phyloP scores from a whole-genome alignment of 53 echinoderm and acorn worm genomes.

The Crossaster papposus region DNA sequence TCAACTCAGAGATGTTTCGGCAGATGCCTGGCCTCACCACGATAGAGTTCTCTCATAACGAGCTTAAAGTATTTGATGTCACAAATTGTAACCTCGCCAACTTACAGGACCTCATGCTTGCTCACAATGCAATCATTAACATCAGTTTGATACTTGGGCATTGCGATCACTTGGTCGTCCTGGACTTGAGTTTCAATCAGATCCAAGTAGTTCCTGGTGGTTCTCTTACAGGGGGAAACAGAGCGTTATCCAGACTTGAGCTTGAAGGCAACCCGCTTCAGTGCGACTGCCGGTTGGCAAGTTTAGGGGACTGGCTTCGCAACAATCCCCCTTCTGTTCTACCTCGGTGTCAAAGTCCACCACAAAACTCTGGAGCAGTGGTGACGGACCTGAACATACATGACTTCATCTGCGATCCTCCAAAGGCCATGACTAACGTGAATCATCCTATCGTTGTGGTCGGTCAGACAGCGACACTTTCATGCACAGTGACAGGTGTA shows the following conservation, averaged over 20 bases:
- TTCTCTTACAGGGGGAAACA: slow-evolving; percentile 1
- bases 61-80: background rate
- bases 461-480: background rate
- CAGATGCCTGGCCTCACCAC: slow-evolving; percentile 3
- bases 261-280: slow-evolving; percentile 63
- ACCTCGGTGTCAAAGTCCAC: slow-evolving; percentile 22
- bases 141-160: background rate
- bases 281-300: slow-evolving; percentile 76
- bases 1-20: background rate
- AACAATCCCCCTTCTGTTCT: slow-evolving; percentile 6
- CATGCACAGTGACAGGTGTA: background rate
- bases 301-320: slow-evolving; percentile 57
- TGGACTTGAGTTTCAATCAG: slow-evolving; percentile 7
- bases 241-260: background rate
- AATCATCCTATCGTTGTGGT: background rate
- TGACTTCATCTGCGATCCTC: slow-evolving; percentile 7
- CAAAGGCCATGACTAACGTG: background rate
- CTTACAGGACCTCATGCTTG: background rate
- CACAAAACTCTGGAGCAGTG: slow-evolving; percentile 7
- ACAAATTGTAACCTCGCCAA: background rate
- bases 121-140: background rate
- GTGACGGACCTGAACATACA: background rate
- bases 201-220: background rate
- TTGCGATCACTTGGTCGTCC: background rate
- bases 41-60: slow-evolving; percentile 25